Evolutionary conservation across 1,140 invertebrate species (phyloP).

Genomic region (Mizuhopecten yessoensis): DNA sequence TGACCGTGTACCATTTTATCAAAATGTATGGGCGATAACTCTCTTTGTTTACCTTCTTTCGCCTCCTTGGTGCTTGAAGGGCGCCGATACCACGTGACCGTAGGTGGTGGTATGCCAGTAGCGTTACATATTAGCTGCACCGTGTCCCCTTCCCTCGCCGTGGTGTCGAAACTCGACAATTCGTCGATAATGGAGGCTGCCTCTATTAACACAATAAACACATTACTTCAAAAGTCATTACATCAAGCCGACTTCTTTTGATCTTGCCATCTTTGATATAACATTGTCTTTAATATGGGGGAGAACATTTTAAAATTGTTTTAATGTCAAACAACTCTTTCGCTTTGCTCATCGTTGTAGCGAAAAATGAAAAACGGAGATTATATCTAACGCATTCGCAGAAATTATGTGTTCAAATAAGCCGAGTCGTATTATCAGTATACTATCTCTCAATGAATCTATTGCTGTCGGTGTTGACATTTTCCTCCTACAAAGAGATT

Average conservation of each 20-base stretch:
- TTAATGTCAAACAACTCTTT: background rate
- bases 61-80: conserved; percentile 50
- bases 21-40: background rate
- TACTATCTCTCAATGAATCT: background rate
- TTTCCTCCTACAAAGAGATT: conserved; percentile 28
- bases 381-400: background rate
- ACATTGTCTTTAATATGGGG: conserved; percentile 8
- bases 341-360: background rate
- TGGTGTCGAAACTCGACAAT: conserved; percentile 53
- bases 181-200: conserved; percentile 63
- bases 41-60: conserved; percentile 52
- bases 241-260: background rate
- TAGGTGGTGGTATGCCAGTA: conserved; percentile 74
- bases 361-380: background rate
- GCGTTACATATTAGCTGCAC: conserved; percentile 76
- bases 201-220: conserved; percentile 60
- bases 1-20: no score
- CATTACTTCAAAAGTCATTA: conserved; percentile 31
- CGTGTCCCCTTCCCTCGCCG: conserved; percentile 72
- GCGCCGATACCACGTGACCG: conserved; percentile 76
- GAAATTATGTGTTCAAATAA: conserved; percentile 24
- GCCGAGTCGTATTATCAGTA: background rate
- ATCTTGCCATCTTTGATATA: background rate
- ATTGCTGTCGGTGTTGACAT: background rate
- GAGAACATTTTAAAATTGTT: conserved; percentile 6